Evolutionary conservation across 2,888 invertebrate species (phyloP).

Genomic region (Frankliniella intonsa): DNA sequence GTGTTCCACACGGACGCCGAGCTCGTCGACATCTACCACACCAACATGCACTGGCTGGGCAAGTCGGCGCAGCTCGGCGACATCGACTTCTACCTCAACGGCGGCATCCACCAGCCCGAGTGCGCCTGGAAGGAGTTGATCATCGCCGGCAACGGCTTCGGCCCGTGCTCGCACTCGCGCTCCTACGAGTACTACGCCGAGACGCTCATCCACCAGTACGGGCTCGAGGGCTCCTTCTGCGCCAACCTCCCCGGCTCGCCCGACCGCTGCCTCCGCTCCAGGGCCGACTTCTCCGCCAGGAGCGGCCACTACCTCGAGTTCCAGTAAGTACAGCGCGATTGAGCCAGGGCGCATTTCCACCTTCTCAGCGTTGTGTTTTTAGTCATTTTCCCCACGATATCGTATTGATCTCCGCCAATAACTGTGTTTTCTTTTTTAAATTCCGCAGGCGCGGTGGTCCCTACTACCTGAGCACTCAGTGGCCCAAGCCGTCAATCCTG

Average conservation of each 20-base stretch:
- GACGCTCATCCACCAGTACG: slow-evolving; percentile 43
- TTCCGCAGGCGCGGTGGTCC: too few relatives aligned
- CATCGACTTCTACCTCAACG: slow-evolving; percentile 71
- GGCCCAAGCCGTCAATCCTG: too few relatives aligned
- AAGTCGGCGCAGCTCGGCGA: slow-evolving; percentile 64
- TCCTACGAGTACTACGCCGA: slow-evolving; percentile 46
- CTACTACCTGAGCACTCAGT: too few relatives aligned
- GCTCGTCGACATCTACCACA: slow-evolving; percentile 66
- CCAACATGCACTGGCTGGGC: slow-evolving; percentile 61
- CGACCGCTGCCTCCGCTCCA: neutral
- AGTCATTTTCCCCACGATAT: too few relatives aligned
- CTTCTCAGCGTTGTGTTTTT: too few relatives aligned
- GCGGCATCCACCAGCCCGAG: slow-evolving; percentile 56
- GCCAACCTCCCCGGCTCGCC: slow-evolving; percentile 20
- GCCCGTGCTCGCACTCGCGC: slow-evolving; percentile 46
- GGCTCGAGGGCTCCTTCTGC: slow-evolving; percentile 44
- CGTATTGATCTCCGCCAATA: too few relatives aligned
- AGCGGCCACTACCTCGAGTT: neutral
- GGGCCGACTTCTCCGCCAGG: neutral
- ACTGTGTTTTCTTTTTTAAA: too few relatives aligned
- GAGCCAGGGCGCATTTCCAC: too few relatives aligned
- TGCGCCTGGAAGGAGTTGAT: slow-evolving; percentile 39
- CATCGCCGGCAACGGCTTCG: slow-evolving; percentile 33
- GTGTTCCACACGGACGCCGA: slow-evolving; percentile 56
- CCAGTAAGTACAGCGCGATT: neutral